Evolutionary conservation across 1,140 invertebrate species (phyloP), one percentile per base, ranked within the genome.

Genomic region (Phenacoccus solenopsis): DNA sequence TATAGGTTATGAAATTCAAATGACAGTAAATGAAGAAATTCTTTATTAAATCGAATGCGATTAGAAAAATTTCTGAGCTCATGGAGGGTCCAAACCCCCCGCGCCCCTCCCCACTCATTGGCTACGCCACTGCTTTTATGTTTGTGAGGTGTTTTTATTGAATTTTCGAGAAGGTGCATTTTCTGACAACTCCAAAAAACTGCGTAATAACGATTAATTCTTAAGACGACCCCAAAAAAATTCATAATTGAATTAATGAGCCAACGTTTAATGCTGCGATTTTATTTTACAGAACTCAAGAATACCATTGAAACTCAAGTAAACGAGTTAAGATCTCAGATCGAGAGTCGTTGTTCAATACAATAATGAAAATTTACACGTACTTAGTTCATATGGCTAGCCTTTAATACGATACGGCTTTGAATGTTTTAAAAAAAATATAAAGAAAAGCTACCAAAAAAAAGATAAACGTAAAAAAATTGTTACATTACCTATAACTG

Each of bases 221-320:
- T n/a, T n/a, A n/a, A n/a, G n/a, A n/a, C n/a, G n/a, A n/a, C n/a
- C n/a, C n/a, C n/a, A 38, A 59, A 27, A 7, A 32, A 9, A 57
- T 12, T 28, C 22, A 1, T 10, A 28, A 28, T 16, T 30, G 76
- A 78, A 77, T 75, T 71, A 67, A 30, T 71, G 88, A 88, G 27
- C 59, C 28, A 72, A 69, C 61, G 75, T 78, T 78, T 74, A 75
- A 76, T 75, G 78, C 76, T 76, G 78, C 77, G 28, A 75, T 79
- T 78, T 75, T 72, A 69, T 69, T 72, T 90, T 88, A 75, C 88
- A 95, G 92, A 93, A 84, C 81, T 95, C 83, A 94, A 94, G 85
- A 94, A 94, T 82, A 89, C 91, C 79, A 88, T 95, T 85, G 91
- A 94, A 83, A 91, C 90, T 78, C 91, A 94, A 86, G 91, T 94